Evolutionary conservation across 2,797 vertebrate species (phyloP).

Genomic region (Falco naumanni): DNA sequence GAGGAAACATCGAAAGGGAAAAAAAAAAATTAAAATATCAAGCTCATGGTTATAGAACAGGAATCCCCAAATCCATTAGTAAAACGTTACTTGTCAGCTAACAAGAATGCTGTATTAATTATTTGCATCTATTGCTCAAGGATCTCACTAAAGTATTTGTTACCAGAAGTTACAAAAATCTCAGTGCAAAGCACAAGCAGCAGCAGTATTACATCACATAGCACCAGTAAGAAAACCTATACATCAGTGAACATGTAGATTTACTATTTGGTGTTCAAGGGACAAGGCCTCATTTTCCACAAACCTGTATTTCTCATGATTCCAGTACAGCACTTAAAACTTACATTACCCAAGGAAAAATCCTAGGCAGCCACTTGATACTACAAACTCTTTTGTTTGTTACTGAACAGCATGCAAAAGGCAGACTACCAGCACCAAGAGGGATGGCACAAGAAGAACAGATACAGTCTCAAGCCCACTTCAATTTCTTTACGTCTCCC

Average conservation of each 20-base stretch:
- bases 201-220: not conserved
- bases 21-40: not conserved
- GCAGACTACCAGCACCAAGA: not conserved
- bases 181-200: not conserved
- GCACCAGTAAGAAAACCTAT: not conserved
- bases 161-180: not conserved
- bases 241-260: not conserved
- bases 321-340: not conserved
- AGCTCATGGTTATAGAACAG: not conserved
- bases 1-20: not conserved
- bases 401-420: not conserved
- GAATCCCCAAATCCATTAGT: not conserved
- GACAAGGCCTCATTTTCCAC: not conserved
- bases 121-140: not conserved
- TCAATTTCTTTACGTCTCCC: not conserved
- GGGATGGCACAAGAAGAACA: not conserved
- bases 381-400: not conserved
- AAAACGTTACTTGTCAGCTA: not conserved
- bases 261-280: not conserved
- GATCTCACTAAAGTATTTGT: not conserved
- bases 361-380: not conserved
- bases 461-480: not conserved
- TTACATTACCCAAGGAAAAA: not conserved
- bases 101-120: not conserved
- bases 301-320: not conserved